phyloP scores from a whole-genome alignment of 92 coral and sea anemone genomes.

The Epizoanthus illoricatus region DNA sequence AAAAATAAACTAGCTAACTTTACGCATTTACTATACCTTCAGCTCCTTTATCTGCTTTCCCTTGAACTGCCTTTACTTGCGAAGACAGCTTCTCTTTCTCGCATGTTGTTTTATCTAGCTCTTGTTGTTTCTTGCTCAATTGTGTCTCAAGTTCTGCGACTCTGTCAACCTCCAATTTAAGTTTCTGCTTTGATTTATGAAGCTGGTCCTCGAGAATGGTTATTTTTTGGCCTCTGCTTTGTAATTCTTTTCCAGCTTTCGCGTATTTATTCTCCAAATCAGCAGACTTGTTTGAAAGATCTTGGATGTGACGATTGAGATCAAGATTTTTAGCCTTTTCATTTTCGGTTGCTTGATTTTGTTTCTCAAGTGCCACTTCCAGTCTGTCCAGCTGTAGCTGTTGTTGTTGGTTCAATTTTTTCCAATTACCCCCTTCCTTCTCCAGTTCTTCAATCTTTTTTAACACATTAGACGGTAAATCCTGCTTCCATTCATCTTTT shows the following conservation, averaged over 20 bases:
- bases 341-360: conserved; percentile 23
- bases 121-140: conserved; percentile 46
- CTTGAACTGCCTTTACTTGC: conserved; percentile 47
- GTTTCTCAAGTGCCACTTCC: conserved; percentile 57
- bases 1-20: background rate
- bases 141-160: conserved; percentile 49
- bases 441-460: conserved; percentile 70
- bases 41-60: conserved; percentile 42
- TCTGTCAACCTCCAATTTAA: conserved; percentile 58
- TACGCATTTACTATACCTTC: conserved; percentile 33
- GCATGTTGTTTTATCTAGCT: conserved; percentile 50
- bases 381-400: conserved; percentile 69
- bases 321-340: conserved; percentile 29
- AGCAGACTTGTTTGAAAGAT: conserved; percentile 45
- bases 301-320: conserved; percentile 53
- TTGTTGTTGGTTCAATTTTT: conserved; percentile 74
- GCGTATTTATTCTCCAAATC: conserved; percentile 64
- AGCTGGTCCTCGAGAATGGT: conserved; percentile 68
- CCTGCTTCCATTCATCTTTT: conserved; percentile 87
- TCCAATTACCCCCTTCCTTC: conserved; percentile 66
- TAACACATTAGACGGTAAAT: conserved; percentile 65
- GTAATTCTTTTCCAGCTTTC: conserved; percentile 57
- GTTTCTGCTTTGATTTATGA: conserved; percentile 57
- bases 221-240: conserved; percentile 56
- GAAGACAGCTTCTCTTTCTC: conserved; percentile 46